Base-by-base conservation (phyloP, 2,888 invertebrate species). In the Salpingus planirostris region DNA sequence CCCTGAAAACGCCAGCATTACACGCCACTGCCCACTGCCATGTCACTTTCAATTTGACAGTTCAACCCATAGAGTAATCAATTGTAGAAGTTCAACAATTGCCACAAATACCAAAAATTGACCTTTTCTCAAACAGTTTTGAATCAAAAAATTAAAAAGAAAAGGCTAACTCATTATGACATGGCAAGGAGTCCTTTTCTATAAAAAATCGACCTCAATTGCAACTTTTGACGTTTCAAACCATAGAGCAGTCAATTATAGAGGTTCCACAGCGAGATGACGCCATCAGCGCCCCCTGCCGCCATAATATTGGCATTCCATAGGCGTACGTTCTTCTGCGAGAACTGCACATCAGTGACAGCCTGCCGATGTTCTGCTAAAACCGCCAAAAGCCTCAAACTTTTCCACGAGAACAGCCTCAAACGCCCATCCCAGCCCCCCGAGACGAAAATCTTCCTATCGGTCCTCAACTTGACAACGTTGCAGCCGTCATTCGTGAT, bases 231-330 rank as follows among this genome's bases (percentile, higher is more conserved):
- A n/a, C n/a, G n/a, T n/a, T n/a, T n/a, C n/a, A n/a, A n/a, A n/a
- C n/a, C n/a, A n/a, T n/a, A n/a, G n/a, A n/a, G n/a, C n/a, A n/a
- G 18, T 38, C 24, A 34, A 67, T 84, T 84, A 57, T 85, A 87
- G 50, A 87, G 69, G 67, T 83, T 78, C 86, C 86, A 87, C 33
- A 87, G 69, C 3, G 83, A 79, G 46, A 87, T 78, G 52, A 74
- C 74, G 43, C 81, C 80, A 62, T 87, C 86, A 39, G 78, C 73
- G 13, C 82, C 78, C 24, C 76, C 76, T 1, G 78, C 80, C 8
- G 84, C 86, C 78, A 86, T 80, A n/a, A 86, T 72, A 34, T 77
- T 74, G n/a, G 78, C 73, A 29, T 76, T 74, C 77, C 83, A 84
- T 46, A 72, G 68, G 33, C 73, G 68, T 4, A 84, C 76, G 42